Conservation (phyloP, 2,888 invertebrate genomes). For the Microctonus brassicae region DNA sequence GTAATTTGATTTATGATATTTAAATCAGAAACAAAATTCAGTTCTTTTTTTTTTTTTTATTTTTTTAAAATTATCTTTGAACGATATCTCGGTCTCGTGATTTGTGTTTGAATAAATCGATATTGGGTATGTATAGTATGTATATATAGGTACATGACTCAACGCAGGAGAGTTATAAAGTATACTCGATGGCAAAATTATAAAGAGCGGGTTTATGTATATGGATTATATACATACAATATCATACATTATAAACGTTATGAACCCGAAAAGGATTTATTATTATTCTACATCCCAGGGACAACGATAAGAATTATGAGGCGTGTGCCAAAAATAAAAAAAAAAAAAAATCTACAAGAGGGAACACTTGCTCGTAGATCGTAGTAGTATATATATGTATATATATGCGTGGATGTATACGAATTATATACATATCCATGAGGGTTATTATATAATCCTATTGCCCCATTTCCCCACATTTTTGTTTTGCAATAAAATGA, state of each 20-base stretch:
- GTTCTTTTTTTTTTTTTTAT: not conserved
- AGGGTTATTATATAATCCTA: not conserved
- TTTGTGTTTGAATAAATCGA: conserved; percentile 33
- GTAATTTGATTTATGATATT: conserved; percentile 2
- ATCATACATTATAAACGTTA: not conserved
- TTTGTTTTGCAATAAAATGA: not conserved
- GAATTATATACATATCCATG: no score
- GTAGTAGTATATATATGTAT: not conserved
- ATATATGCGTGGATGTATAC: not conserved
- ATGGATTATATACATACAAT: conserved; percentile 1
- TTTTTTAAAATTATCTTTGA: conserved; percentile 6
- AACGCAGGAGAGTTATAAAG: conserved; percentile 5
- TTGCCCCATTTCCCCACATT: not conserved
- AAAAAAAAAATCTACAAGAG: not conserved
- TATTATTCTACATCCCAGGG: conserved; percentile 28
- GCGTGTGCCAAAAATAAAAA: conserved; percentile 6
- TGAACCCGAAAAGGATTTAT: conserved; percentile 27
- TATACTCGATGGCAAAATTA: conserved; percentile 3
- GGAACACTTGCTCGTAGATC: not conserved
- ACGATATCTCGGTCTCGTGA: conserved; percentile 21
- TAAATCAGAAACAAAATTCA: not conserved
- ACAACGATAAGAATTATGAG: conserved; percentile 23
- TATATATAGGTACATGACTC: conserved; percentile 15
- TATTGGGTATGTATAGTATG: not conserved
- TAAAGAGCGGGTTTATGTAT: not conserved